Evolutionary conservation across 2,113 vertebrate genomes (phyloP).

Genomic region (Morphnarchus princeps): DNA sequence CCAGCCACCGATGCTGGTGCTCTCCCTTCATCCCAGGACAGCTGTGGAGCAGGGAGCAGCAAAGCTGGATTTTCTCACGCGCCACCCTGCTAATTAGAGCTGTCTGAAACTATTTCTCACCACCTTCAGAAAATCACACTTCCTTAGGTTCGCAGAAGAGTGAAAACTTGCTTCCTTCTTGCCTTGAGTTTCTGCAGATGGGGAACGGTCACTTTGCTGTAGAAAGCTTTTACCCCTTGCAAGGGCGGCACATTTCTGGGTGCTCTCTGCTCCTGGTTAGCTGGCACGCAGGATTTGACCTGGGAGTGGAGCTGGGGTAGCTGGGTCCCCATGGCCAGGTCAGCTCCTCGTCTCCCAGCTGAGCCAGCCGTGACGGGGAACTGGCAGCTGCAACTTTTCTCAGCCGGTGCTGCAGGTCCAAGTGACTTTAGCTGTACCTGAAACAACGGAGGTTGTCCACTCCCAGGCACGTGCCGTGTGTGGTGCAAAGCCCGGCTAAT

Average conservation of each 20-base stretch:
- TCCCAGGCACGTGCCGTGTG: accelerated
- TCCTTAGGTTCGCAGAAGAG: background rate
- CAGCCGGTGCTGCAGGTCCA: accelerated
- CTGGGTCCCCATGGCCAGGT: background rate
- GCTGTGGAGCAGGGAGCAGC: background rate
- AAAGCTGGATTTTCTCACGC: background rate
- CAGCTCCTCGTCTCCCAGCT: background rate
- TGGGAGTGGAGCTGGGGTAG: too few relatives aligned
- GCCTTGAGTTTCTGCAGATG: background rate
- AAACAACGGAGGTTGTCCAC: accelerated
- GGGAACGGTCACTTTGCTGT: background rate
- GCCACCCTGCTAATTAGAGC: constrained; percentile 16
- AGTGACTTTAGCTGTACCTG: background rate
- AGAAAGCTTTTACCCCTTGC: background rate
- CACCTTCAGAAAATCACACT: constrained; percentile 62
- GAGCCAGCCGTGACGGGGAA: background rate
- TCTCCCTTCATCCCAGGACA: background rate
- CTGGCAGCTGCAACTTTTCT: background rate
- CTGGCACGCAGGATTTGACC: background rate
- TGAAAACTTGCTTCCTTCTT: constrained; percentile 6
- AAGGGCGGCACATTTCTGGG: background rate
- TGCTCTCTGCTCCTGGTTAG: background rate
- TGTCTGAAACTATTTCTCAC: constrained; percentile 51
- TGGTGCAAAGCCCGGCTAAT: background rate
- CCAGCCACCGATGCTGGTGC: accelerated